Conservation (phyloP, 2,888 invertebrate genomes). For the Sphaerophoria taeniata region DNA sequence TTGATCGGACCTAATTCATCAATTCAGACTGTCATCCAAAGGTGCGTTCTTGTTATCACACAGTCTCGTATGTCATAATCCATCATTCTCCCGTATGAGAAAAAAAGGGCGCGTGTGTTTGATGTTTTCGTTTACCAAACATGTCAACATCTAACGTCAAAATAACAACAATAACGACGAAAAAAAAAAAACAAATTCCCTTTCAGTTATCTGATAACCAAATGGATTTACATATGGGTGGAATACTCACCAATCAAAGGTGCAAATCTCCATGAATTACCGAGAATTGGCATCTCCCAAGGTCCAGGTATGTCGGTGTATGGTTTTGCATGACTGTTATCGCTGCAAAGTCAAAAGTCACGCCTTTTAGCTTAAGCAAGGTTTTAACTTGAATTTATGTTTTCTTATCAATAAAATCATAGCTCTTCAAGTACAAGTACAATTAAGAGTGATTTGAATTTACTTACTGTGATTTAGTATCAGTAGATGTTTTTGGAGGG, state of each 20-base stretch:
- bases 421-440: no score
- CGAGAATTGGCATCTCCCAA: conserved; percentile 88
- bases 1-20: neutral
- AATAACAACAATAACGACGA: neutral
- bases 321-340: conserved; percentile 80
- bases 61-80: neutral
- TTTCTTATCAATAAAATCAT: conserved; percentile 1
- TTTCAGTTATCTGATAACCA: neutral
- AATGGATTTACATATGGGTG: neutral
- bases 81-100: neutral
- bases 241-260: conserved; percentile 85
- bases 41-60: neutral
- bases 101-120: neutral
- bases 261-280: conserved; percentile 92
- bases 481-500: neutral
- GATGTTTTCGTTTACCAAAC: conserved; percentile 2
- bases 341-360: conserved; percentile 62
- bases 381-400: conserved; percentile 17
- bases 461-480: conserved; percentile 50
- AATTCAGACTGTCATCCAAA: neutral
- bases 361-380: conserved; percentile 25
- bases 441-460: neutral
- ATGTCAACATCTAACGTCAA: conserved; percentile 2
- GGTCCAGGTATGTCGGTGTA: conserved; percentile 90
- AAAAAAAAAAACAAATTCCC: neutral